Evolutionary conservation across 2,888 invertebrate species (phyloP).

Genomic region (Pristionchus japonicus): DNA sequence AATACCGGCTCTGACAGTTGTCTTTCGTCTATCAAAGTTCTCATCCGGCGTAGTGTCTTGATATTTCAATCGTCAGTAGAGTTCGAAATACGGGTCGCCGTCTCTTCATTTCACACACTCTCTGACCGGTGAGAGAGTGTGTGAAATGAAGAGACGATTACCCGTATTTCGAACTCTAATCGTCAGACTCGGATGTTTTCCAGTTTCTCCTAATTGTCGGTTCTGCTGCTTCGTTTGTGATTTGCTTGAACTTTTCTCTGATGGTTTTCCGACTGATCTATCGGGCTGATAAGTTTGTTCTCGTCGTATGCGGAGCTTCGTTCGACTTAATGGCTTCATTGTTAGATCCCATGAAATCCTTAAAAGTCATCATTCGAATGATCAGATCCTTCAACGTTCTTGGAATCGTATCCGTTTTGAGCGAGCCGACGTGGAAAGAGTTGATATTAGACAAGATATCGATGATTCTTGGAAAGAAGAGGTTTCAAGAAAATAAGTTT

Average conservation of each 20-base stretch:
- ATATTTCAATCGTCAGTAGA: too few relatives aligned
- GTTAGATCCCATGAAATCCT: background rate
- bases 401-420: background rate
- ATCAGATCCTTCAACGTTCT: background rate
- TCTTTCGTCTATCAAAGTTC: too few relatives aligned
- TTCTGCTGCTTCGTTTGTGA: background rate
- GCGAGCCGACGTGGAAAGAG: background rate
- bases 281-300: background rate
- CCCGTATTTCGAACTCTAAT: background rate
- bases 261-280: background rate
- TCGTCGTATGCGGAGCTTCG: background rate
- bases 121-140: too few relatives aligned
- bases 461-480: background rate
- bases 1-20: too few relatives aligned
- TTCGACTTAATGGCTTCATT: background rate
- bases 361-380: background rate
- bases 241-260: background rate
- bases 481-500: background rate
- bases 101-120: too few relatives aligned
- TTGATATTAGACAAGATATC: background rate
- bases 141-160: too few relatives aligned
- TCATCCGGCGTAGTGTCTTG: too few relatives aligned
- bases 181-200: too few relatives aligned
- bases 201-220: constrained; percentile 14
- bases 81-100: too few relatives aligned